Evolutionary conservation across 1,140 invertebrate species (phyloP).

Genomic region (Piezodorus guildinii): DNA sequence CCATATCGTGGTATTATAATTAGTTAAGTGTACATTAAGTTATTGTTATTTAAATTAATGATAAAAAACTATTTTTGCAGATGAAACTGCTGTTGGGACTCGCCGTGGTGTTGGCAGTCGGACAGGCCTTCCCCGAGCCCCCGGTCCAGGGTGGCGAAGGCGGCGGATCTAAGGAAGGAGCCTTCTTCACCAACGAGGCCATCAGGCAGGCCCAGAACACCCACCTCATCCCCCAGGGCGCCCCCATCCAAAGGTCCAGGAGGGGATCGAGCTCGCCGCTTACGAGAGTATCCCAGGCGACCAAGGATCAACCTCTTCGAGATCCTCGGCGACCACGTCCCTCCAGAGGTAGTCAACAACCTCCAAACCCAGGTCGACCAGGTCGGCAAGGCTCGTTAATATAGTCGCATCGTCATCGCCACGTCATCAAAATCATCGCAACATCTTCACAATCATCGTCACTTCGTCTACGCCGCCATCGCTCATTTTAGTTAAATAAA

Average conservation of each 20-base stretch:
- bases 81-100: constrained; percentile 32
- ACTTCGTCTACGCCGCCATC: too few species aligned
- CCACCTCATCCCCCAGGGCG: constrained; percentile 67
- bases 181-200: constrained; percentile 69
- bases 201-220: constrained; percentile 73
- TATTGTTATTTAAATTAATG: too few species aligned
- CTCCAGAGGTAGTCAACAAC: constrained; percentile 75
- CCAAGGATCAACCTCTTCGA: constrained; percentile 69
- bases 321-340: constrained; percentile 68
- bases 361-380: constrained; percentile 68
- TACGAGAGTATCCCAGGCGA: constrained; percentile 72
- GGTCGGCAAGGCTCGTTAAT: constrained; percentile 43
- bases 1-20: too few species aligned
- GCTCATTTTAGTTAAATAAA: too few species aligned
- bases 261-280: constrained; percentile 68
- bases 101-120: constrained; percentile 1
- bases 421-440: too few species aligned
- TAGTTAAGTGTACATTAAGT: too few species aligned
- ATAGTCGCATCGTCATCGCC: too few species aligned
- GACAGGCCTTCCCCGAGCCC: background rate
- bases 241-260: constrained; percentile 76
- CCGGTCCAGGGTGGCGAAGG: constrained; percentile 29
- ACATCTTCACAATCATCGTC: too few species aligned
- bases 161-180: constrained; percentile 60
- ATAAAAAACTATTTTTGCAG: background rate